Percentiles rank a stretch among this genome's conserved stretches.
Conservation (phyloP, 2,888 invertebrate species). For the Geotrupes spiniger region DNA sequence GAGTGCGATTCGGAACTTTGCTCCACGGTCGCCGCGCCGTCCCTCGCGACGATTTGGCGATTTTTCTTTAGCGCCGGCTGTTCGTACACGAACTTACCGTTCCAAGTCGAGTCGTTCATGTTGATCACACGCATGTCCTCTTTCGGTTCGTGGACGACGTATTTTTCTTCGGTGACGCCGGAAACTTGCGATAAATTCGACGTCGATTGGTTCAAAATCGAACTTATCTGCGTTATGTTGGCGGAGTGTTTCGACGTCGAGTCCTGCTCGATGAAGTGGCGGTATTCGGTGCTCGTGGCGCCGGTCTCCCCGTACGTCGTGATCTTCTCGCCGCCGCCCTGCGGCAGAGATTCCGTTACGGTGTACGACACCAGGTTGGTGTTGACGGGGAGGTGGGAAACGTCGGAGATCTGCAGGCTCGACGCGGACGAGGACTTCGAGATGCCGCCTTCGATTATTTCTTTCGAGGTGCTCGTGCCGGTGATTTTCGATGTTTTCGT, state of each 20-base stretch:
- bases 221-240: slow-evolving; percentile 46
- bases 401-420: slow-evolving; percentile 46
- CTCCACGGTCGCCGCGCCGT: slow-evolving; percentile 33
- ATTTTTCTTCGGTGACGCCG: slow-evolving; percentile 41
- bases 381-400: slow-evolving; percentile 46
- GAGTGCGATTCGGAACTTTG: slow-evolving; percentile 43
- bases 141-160: slow-evolving; percentile 48
- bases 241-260: slow-evolving; percentile 33
- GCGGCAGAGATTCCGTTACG: slow-evolving; percentile 46
- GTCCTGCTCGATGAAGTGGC: slow-evolving; percentile 44
- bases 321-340: slow-evolving; percentile 47
- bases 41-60: slow-evolving; percentile 3
- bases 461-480: slow-evolving; percentile 27
- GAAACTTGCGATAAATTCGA: slow-evolving; percentile 39
- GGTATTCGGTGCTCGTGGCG: slow-evolving; percentile 45
- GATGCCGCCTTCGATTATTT: slow-evolving; percentile 26
- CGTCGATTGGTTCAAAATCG: slow-evolving; percentile 42
- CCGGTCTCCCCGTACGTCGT: slow-evolving; percentile 44
- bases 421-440: slow-evolving; percentile 46
- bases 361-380: slow-evolving; percentile 40
- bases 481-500: slow-evolving; percentile 30
- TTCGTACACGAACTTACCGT: slow-evolving; percentile 51
- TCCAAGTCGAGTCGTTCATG: slow-evolving; percentile 51
- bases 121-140: slow-evolving; percentile 44
- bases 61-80: slow-evolving; percentile 30